Base-by-base conservation (phyloP, 35 echinoderm and acorn worm species). In the Ophioderma brevispina region DNA sequence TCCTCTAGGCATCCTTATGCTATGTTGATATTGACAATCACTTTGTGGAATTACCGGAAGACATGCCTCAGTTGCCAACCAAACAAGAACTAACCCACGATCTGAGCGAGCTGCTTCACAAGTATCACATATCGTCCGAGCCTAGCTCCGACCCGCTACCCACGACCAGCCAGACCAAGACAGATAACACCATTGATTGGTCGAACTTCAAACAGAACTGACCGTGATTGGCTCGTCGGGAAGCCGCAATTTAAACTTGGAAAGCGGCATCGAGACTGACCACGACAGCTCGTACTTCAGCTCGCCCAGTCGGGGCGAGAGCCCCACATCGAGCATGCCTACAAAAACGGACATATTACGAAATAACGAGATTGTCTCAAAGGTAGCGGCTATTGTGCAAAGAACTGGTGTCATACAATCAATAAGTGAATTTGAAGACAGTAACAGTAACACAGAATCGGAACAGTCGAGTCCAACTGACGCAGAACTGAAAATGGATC, bases 11-110 rank as follows among this genome's bases (percentile, higher is more conserved):
- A 35, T 95, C 93, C 0, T 43, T 99, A 50, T 99, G 97, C 52
- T 99, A 90, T 88, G 89, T 99, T 23, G 97, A 99, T 55, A 99
- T 99, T 81, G 97, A 99, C 64, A 95, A 92, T 40, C 91, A 92
- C 52, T 90, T 41, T 31, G 85, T 94, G 17, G 97, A 99, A 70
- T 77, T 89, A 14, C 97, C 93, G 6, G 97, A 99, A 80, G 97
- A 99, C 31, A 82, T 95, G 21, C 97, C 97, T 21, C 84, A 86
- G 14, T 93, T 99, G n/a, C 97, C 97, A 13, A 85, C 95, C 90
- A 92, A 85, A 77, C 90, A 86, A 0, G 42, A 83, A 37, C 75
- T 99, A 21, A 85, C 92, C 84, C 94, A 89, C 2, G 88, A 95
- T 55, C 59, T 99, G 0, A 75, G 76, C 49, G 76, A 93, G 41